Base-by-base conservation (phyloP, 2,888 invertebrate species). In the Drosophila borborema region DNA sequence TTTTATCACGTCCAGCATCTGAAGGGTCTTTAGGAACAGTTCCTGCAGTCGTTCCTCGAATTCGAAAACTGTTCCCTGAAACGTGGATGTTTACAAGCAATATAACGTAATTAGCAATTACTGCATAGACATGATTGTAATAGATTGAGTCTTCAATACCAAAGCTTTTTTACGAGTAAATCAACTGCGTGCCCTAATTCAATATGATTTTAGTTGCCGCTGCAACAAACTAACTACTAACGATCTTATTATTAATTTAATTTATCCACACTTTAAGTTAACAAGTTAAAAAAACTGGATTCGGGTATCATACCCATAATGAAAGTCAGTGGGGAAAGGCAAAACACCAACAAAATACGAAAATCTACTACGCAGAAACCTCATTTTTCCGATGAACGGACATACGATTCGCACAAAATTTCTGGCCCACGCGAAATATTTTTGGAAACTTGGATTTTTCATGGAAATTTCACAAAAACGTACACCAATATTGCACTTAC, bases 41-140 rank as follows among this genome's bases (percentile, higher is more conserved):
- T 18, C 6, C 40, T 6, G 10, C 38, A 55, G 34, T 20, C 34
- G 31, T 16, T 7, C 41, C 62, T 0, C 73, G 69, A 74, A 61
- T 90, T 71, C 94, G 96, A 89, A 94, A 94, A 93, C 93, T 94
- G 89, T 96, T 96, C 92, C 95, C 95, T 55, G 96, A 96, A 94
- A 95, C 95, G 74, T 96, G 96, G 96, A 94, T 94, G 87, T 93
- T 94, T 91, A 91, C 93, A 80, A 94, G 94, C 73, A 93, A 58
- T n/a, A 69, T 69, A 53, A 82, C 68, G 81, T 81, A 79, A 70
- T 3, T 38, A 40, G 6, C 6, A 31, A 53, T 40, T 43, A 20
- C 18, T 55, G 18, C 48, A 10, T 38, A 38, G n/a, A 23, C 38
- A 38, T 16, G 16, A 16, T 18, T 23, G 18, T 12, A 38, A n/a